Conservation (phyloP, 2,113 vertebrate genomes). For the Pantherophis guttatus region DNA sequence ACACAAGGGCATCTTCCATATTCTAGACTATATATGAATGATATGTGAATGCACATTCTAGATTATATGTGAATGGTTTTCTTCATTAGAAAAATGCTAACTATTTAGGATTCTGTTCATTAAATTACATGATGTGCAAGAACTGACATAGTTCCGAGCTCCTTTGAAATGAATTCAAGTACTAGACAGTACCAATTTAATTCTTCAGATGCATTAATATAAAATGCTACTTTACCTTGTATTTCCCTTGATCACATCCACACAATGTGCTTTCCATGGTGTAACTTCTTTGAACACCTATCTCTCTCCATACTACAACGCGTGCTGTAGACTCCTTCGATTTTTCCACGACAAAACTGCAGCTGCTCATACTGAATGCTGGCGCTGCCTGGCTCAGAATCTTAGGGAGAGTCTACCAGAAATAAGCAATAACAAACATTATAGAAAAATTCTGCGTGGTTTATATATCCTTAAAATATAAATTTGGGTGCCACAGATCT, state of each 20-base stretch:
- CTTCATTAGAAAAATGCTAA: background rate
- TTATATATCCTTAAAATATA: background rate
- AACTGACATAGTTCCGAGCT: background rate
- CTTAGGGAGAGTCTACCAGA: constrained; percentile 86
- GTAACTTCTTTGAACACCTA: constrained; percentile 94
- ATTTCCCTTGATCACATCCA: constrained; percentile 96
- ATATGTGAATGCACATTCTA: background rate
- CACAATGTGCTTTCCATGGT: constrained; percentile 98
- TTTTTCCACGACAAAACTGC: constrained; percentile 97
- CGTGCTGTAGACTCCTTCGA: constrained; percentile 96
- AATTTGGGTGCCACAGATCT: background rate
- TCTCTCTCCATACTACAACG: constrained; percentile 96
- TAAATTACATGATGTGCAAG: background rate
- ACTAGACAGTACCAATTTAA: background rate
- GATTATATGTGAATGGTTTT: background rate
- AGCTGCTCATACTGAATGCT: constrained; percentile 94
- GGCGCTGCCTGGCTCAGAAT: constrained; percentile 92
- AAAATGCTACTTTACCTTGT: constrained; percentile 77
- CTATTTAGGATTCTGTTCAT: background rate
- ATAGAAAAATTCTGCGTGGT: background rate
- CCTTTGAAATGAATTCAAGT: background rate
- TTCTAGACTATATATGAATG: background rate
- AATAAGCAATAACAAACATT: constrained; percentile 11
- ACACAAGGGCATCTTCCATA: background rate
- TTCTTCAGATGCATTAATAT: background rate